A percentile compares a stretch with the other conserved stretches of the same genome.
Conservation (phyloP, 2,797 vertebrate species). For the Anas bernieri region DNA sequence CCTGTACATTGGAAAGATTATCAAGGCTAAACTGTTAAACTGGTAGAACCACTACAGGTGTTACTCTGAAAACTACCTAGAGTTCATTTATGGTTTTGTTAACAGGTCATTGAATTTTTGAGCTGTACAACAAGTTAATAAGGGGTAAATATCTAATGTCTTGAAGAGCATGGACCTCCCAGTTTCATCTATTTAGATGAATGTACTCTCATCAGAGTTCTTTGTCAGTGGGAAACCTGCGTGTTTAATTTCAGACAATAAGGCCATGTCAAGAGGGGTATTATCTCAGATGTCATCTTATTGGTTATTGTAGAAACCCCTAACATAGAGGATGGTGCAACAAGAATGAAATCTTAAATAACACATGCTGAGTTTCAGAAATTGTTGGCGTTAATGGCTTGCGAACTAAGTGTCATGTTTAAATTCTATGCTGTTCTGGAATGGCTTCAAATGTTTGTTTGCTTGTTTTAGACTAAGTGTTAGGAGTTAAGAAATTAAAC, state of each 20-base stretch:
- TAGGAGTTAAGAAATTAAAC: not conserved
- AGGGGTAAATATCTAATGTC: not conserved
- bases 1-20: not conserved
- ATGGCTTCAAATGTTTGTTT: not conserved
- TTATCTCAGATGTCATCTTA: not conserved
- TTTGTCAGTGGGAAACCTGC: not conserved
- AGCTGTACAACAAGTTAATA: not conserved
- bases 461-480: not conserved
- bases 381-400: not conserved
- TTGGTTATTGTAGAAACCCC: not conserved
- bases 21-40: not conserved
- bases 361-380: not conserved
- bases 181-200: not conserved
- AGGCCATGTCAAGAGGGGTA: not conserved
- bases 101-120: not conserved
- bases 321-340: not conserved
- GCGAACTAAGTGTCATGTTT: not conserved
- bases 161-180: not conserved
- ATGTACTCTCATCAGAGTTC: not conserved
- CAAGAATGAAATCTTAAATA: not conserved
- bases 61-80: not conserved
- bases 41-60: not conserved
- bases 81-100: not conserved
- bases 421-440: not conserved
- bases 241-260: not conserved